Evolutionary conservation across 1,140 invertebrate genomes (phyloP).

Genomic region (Teleopsis dalmanni): DNA sequence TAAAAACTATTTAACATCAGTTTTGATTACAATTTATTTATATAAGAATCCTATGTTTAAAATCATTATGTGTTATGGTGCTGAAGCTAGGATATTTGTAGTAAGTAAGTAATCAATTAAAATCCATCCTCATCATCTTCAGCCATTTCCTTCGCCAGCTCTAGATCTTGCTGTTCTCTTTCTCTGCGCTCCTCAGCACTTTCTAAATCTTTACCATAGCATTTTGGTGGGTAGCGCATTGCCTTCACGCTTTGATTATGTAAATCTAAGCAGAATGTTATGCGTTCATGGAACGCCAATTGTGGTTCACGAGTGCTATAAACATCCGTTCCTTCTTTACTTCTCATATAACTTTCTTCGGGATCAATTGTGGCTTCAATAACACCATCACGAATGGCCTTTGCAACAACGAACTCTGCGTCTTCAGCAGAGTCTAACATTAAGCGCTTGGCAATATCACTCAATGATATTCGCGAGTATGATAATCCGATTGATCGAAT

Average conservation of each 20-base stretch:
- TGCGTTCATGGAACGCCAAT: constrained; percentile 94
- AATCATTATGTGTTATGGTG: too few relatives aligned
- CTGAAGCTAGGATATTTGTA: too few relatives aligned
- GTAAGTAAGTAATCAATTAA: constrained; percentile 24
- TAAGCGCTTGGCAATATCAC: constrained; percentile 90
- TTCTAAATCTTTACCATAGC: constrained; percentile 96
- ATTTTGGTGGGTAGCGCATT: constrained; percentile 98
- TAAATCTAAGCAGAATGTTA: constrained; percentile 94
- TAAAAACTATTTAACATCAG: too few relatives aligned
- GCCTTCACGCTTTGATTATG: constrained; percentile 98
- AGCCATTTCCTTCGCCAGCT: constrained; percentile 97
- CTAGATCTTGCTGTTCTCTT: constrained; percentile 93
- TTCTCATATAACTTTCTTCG: constrained; percentile 92
- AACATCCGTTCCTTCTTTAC: constrained; percentile 93
- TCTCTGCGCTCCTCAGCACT: constrained; percentile 94
- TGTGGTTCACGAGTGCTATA: constrained; percentile 97
- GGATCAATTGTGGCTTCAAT: constrained; percentile 96
- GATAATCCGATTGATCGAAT: constrained; percentile 93
- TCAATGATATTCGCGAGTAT: constrained; percentile 92
- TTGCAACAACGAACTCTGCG: constrained; percentile 98
- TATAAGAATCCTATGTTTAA: too few relatives aligned
- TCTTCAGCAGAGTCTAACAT: constrained; percentile 92
- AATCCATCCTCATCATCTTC: constrained; percentile 96
- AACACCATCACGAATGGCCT: constrained; percentile 98
- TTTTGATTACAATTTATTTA: too few relatives aligned